Evolutionary conservation across 2,888 invertebrate species (phyloP), one percentile per base, ranked within the genome.

Genomic region (Shargacucullia verbasci): DNA sequence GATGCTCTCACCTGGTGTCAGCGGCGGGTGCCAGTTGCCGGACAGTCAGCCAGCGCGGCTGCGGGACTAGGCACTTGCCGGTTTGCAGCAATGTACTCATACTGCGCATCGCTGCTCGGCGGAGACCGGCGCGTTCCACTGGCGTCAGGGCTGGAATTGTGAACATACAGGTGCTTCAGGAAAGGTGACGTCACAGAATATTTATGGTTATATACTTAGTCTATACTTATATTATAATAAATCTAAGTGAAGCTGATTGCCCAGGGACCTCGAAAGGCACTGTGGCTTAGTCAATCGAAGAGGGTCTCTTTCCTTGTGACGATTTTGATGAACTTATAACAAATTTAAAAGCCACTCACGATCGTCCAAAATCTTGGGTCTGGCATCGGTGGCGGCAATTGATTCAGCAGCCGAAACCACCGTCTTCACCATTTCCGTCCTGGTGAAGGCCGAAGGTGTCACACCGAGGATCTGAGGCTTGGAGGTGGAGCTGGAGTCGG

Each of bases 11-110:
- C 93, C 95, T 95, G 73, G 96, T 97, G 63, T 96, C 95, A 2
- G 96, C 94, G 59, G 96, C 95, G 0, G 96, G 96, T 62, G 97
- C 96, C 25, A 96, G 94, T 49, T 96, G 96, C 48, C 96, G 95
- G 15, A 98, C 96, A 43, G 96, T 95, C 48, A 98, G 95, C 82
- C 98, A 96, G 71, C 96, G 95, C 10, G 97, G 96, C 68, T 96
- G 96, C 0, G 98, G 98, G 74, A 92, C 91, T 44, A 94, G 92
- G 81, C 97, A 98, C 70, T 94, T 94, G 38, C 95, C 95, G 63
- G 95, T 94, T 9, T 80, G 83, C 12, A 90, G 65, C 53, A 89
- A 81, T 0, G 75, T 64, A 0, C 76, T 73, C 47, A 90, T 83
- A 67, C 90, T 90, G 0, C 75, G 69, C 47, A 86, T 49, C 0